These are phyloP conservation scores for Sitodiplosis mosellana DNA, from an alignment of 1,140 invertebrate species.

Conservation along the genomic window DNA sequence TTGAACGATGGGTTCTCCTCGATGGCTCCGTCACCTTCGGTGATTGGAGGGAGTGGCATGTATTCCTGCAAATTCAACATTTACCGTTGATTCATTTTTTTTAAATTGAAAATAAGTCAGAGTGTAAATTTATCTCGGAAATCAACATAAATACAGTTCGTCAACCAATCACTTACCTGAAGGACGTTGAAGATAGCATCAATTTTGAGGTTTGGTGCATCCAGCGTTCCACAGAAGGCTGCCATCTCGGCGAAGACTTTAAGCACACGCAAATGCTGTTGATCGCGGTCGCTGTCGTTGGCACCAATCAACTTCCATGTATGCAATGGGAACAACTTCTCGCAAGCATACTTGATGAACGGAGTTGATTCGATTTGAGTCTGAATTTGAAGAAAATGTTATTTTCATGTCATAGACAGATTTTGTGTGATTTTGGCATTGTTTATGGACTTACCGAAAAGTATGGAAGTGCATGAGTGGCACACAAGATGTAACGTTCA, in stretches of 20 bases:
- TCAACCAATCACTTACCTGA: slow-evolving; percentile 38
- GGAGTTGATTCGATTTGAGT: slow-evolving; percentile 70
- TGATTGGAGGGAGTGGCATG: slow-evolving; percentile 60
- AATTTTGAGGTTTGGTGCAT: slow-evolving; percentile 54
- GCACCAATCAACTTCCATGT: slow-evolving; percentile 33
- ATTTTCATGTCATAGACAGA: not conserved
- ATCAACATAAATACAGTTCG: not conserved
- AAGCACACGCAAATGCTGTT: slow-evolving; percentile 62
- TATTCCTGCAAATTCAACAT: slow-evolving; percentile 35
- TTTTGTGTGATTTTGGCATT: slow-evolving; percentile 1
- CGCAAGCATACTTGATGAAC: slow-evolving; percentile 74
- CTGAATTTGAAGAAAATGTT: slow-evolving; percentile 30
- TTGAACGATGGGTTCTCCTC: slow-evolving; percentile 57
- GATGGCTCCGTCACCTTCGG: slow-evolving; percentile 28
- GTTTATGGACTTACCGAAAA: slow-evolving; percentile 56
- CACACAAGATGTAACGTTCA: slow-evolving; percentile 66
- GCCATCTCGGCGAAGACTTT: slow-evolving; percentile 76
- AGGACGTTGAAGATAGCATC: slow-evolving; percentile 57
- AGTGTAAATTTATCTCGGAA: no score
- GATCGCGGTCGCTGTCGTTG: slow-evolving; percentile 39
- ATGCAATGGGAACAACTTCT: slow-evolving; percentile 53
- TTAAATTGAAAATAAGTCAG: not conserved
- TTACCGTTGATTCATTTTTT: not conserved
- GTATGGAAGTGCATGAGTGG: slow-evolving; percentile 63
- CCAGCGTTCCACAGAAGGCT: slow-evolving; percentile 51